A percentile compares a stretch with the other conserved stretches of the same genome.
Evolutionary conservation across 2,888 invertebrate species (phyloP).

Genomic region (Rosalia funebris): DNA sequence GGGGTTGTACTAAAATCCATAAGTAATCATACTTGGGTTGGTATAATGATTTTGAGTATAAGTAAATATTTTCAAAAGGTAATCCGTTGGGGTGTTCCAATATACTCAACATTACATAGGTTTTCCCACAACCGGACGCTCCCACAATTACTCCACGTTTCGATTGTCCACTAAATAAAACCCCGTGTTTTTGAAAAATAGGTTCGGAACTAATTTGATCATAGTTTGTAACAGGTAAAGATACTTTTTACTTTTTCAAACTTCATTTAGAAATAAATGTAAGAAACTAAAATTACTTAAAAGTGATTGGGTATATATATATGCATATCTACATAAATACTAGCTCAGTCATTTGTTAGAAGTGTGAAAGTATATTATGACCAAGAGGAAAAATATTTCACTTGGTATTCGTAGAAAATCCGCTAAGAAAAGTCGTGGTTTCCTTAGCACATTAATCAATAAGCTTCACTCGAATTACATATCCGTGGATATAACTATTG

Average conservation of each 20-base stretch:
- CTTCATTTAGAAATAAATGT: slow-evolving; percentile 7
- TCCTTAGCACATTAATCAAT: slow-evolving; percentile 43
- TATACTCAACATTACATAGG: slow-evolving; percentile 1
- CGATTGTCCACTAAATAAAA: neutral
- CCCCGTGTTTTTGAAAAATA: slow-evolving; percentile 2
- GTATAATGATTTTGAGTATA: slow-evolving; percentile 4
- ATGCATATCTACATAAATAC: no score
- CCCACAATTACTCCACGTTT: slow-evolving; percentile 1
- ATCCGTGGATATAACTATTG: slow-evolving; percentile 42
- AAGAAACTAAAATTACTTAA: slow-evolving; percentile 1
- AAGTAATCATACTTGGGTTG: slow-evolving; percentile 7
- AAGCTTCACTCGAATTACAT: slow-evolving; percentile 46
- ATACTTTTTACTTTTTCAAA: slow-evolving; percentile 5
- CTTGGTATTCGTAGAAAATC: neutral
- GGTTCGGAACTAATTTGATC: neutral
- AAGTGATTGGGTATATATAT: slow-evolving; percentile 1
- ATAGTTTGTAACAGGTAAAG: slow-evolving; percentile 11
- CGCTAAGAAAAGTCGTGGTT: slow-evolving; percentile 29
- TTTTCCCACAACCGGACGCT: neutral
- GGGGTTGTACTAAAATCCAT: neutral
- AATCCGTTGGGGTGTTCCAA: slow-evolving; percentile 4
- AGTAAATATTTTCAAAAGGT: slow-evolving; percentile 4
- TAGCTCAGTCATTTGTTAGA: no score
- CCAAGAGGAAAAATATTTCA: neutral
- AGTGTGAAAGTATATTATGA: slow-evolving; percentile 6